phyloP scores from a whole-genome alignment of 2,113 vertebrate genomes.

The Ctenomys sociabilis region DNA sequence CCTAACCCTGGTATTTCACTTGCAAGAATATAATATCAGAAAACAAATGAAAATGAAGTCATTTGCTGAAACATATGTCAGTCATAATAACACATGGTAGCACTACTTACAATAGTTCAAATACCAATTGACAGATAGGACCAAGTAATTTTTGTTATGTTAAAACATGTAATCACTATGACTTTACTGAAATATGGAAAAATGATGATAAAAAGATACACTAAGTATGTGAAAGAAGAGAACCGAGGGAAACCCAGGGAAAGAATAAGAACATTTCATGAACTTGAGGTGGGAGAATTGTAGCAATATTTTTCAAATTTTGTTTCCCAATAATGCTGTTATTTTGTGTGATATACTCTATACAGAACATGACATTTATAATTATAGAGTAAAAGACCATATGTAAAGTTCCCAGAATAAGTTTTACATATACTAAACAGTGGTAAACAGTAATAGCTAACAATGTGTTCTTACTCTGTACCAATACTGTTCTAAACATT shows the following conservation, averaged over 20 bases:
- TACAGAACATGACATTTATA: background rate
- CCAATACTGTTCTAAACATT: background rate
- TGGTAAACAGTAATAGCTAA: background rate
- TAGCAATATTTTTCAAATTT: background rate
- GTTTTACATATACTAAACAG: background rate
- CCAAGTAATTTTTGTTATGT: background rate
- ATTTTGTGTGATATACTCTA: background rate
- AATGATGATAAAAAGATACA: background rate
- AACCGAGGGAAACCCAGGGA: background rate
- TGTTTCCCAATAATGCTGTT: background rate
- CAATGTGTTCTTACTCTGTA: background rate
- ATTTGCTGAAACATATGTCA: conserved; percentile 1
- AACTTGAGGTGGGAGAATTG: background rate
- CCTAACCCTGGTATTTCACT: background rate
- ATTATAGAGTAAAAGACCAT: background rate
- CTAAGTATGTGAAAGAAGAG: background rate
- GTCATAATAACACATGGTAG: background rate
- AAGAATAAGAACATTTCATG: background rate
- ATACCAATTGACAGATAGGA: background rate
- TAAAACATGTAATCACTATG: conserved; percentile 6
- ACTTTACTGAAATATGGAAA: conserved; percentile 2
- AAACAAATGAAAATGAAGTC: conserved; percentile 26
- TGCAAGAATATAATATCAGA: background rate
- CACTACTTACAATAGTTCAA: background rate
- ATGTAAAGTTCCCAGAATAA: background rate